phyloP scores from a whole-genome alignment of 2,113 vertebrate species.

The Tympanuchus pallidicinctus region DNA sequence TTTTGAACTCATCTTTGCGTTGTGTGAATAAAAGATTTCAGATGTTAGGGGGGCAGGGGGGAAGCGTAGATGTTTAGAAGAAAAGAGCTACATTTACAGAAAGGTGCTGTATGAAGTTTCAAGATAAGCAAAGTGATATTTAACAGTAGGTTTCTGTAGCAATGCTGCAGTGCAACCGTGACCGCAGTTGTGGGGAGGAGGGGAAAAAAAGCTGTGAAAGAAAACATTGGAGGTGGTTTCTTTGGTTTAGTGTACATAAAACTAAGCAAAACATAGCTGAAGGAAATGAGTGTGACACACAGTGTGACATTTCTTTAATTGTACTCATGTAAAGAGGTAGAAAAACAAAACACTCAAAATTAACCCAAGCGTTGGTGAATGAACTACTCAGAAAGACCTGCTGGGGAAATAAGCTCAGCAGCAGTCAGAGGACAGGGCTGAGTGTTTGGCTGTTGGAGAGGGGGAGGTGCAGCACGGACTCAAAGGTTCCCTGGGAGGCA shows the following conservation, averaged over 20 bases:
- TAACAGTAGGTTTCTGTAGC: not conserved
- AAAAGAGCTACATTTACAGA: too few relatives aligned
- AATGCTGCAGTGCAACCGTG: rapidly evolving
- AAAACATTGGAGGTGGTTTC: not conserved
- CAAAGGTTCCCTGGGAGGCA: not conserved
- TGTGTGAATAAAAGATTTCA: not conserved
- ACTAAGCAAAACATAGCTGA: not conserved
- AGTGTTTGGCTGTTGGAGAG: not conserved
- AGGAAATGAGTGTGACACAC: not conserved
- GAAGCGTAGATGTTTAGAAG: not conserved
- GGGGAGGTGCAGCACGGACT: not conserved
- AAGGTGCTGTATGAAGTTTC: rapidly evolving
- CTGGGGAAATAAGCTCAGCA: not conserved
- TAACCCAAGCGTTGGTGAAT: not conserved
- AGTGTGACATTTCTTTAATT: not conserved
- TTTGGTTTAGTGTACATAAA: not conserved
- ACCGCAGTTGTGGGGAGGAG: not conserved
- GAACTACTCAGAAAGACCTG: not conserved
- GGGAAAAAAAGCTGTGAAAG: not conserved
- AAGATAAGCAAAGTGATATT: not conserved
- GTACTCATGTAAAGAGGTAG: rapidly evolving
- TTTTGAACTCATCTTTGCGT: not conserved
- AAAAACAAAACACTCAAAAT: not conserved
- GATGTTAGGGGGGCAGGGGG: not conserved
- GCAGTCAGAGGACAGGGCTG: not conserved